Conservation (phyloP, 2,113 vertebrate species). For the Spheniscus mendiculus region DNA sequence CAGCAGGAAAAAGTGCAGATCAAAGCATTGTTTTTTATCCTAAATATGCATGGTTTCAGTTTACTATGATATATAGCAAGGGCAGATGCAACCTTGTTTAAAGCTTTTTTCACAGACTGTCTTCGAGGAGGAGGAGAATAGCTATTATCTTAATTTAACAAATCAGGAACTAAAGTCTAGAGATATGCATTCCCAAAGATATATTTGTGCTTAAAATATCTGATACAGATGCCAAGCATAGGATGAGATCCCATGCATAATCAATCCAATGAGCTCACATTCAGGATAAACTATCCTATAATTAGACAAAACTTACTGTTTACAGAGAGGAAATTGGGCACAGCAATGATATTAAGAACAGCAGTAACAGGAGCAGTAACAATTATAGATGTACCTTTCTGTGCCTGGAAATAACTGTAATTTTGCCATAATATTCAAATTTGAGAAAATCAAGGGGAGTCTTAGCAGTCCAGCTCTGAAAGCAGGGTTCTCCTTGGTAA, state of each 20-base stretch:
- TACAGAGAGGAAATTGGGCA: not conserved
- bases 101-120: not conserved
- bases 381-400: not conserved
- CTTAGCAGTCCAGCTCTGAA: not conserved
- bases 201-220: not conserved
- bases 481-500: not conserved
- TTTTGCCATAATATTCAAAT: not conserved
- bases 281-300: not conserved
- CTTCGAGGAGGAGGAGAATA: not conserved
- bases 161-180: not conserved
- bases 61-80: not conserved
- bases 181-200: not conserved
- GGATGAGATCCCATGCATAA: not conserved
- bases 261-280: not conserved
- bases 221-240: not conserved
- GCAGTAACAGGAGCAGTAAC: not conserved
- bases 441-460: not conserved
- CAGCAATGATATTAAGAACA: not conserved
- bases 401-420: not conserved
- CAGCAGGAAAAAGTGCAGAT: not conserved
- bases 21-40: not conserved
- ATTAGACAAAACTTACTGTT: not conserved
- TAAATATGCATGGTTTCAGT: not conserved
- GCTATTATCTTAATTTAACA: not conserved
- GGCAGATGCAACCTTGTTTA: not conserved